Base-by-base conservation (phyloP, 1,140 invertebrate genomes). In the Microplitis demolitor region DNA sequence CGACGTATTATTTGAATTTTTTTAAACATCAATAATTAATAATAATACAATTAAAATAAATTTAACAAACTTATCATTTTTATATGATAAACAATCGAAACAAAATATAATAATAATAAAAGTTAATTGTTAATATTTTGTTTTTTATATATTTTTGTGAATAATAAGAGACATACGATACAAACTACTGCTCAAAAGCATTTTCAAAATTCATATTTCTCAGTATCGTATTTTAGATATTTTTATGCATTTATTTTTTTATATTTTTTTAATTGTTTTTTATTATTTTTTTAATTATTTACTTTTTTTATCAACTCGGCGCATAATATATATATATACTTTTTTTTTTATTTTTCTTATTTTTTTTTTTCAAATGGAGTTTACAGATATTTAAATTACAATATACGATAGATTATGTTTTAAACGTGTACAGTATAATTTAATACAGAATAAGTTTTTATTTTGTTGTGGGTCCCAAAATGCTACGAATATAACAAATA, bases 391-490 rank as follows among this genome's bases (percentile, higher is more conserved):
- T 69, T 69, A 69, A 64, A 74, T 50, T 75, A 78, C 76, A 78
- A 76, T 68, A 78, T 77, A 80, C 67, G 58, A 73, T 76, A 80
- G 73, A 76, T 76, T 78, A 80, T 71, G 71, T 68, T 77, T 72
- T 51, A 69, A 77, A 45, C 73, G 62, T 77, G 74, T 79, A 68
- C 58, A 74, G 69, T 76, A 73, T 71, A 71, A 73, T 70, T 67
- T 63, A 76, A 66, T 81, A 67, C 78, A 79, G 82, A 73, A 79
- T 75, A 78, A 74, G 74, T 78, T 75, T 71, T 66, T 67, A 45
- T 45, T 45, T 45, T 45, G 4, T 45, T 45, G 80, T 82, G 80
- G 82, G 82, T 78, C 82, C 80, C 80, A 71, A 56, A 74, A 73
- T 74, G 51, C 69, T 77, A 78, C 76, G 74, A 73, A 66, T 80